A percentile compares a stretch with the other conserved stretches of the same genome.
Conservation (phyloP, 2,888 invertebrate genomes). For the Caenorhabditis wallacei region DNA sequence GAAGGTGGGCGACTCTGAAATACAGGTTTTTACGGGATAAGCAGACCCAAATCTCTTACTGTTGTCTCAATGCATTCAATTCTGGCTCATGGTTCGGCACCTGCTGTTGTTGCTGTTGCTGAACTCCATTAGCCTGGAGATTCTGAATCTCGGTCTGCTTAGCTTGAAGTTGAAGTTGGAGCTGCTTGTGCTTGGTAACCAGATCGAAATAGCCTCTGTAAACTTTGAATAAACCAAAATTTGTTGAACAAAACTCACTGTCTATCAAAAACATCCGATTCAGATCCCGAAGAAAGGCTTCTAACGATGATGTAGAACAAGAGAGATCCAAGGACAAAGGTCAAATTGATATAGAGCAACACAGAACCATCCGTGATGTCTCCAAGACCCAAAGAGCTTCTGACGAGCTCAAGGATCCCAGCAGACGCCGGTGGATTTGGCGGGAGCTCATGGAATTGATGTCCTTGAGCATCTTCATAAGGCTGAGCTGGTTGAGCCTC, state of each 20-base stretch:
- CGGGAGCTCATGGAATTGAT: conserved; percentile 34
- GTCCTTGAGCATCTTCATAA: conserved; percentile 49
- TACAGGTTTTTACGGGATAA: not conserved
- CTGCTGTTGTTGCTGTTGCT: conserved; percentile 37
- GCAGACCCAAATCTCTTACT: too few species aligned
- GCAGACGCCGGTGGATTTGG: conserved; percentile 26
- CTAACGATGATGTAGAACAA: conserved; percentile 61
- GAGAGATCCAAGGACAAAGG: conserved; percentile 64
- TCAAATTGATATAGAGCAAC: conserved; percentile 66
- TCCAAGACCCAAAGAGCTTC: conserved; percentile 45
- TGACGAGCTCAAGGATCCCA: conserved; percentile 36
- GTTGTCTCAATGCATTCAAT: conserved; percentile 42
- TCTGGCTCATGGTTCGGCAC: conserved; percentile 47
- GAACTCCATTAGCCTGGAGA: conserved; percentile 34
- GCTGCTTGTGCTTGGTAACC: conserved; percentile 63
- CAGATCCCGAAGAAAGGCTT: conserved; percentile 59
- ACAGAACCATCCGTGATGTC: conserved; percentile 54
- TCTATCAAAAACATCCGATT: conserved; percentile 64
- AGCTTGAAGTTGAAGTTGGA: conserved; percentile 58
- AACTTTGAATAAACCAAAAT: not conserved
- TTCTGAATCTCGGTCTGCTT: conserved; percentile 57
- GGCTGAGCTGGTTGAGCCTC: conserved; percentile 29
- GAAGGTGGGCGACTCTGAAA: conserved; percentile 37
- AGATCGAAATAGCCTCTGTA: conserved; percentile 69
- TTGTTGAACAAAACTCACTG: conserved; percentile 48